A percentile compares a stretch with the other conserved stretches of the same genome.
These are phyloP conservation scores for Dryocosmus kuriphilus DNA, from an alignment of 2,888 invertebrate species.

Conservation along the genomic window DNA sequence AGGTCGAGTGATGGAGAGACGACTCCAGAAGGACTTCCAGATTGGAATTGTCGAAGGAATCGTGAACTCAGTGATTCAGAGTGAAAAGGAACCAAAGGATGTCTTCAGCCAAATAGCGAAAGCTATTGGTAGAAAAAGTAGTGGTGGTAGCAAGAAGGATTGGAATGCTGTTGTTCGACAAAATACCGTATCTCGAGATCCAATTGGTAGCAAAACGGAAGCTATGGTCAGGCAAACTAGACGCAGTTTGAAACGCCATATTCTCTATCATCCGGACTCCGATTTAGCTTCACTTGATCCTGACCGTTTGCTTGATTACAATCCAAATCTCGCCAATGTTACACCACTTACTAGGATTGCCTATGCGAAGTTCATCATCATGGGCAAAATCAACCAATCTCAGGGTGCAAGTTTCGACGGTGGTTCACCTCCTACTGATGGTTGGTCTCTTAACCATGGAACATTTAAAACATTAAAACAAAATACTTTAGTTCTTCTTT, in stretches of 20 bases:
- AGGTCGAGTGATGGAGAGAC: constrained; percentile 91
- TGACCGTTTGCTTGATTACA: constrained; percentile 87
- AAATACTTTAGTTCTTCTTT: too few species aligned
- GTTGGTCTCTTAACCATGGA: constrained; percentile 17
- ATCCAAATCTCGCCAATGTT: constrained; percentile 87
- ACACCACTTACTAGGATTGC: constrained; percentile 90
- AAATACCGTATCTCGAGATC: constrained; percentile 85
- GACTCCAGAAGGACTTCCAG: constrained; percentile 93
- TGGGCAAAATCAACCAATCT: constrained; percentile 78
- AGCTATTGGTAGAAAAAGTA: constrained; percentile 84
- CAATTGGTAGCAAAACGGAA: constrained; percentile 88
- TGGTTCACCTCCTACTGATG: neutral
- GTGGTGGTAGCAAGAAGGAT: constrained; percentile 83
- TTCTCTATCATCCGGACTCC: constrained; percentile 83
- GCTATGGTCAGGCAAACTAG: constrained; percentile 83
- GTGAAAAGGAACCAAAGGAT: constrained; percentile 85
- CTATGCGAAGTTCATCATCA: constrained; percentile 94
- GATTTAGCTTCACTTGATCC: constrained; percentile 85
- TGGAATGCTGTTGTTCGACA: constrained; percentile 91
- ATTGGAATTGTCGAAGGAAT: constrained; percentile 90
- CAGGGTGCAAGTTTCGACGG: constrained; percentile 28
- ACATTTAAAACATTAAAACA: neutral
- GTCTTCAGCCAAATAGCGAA: constrained; percentile 91
- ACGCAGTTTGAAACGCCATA: constrained; percentile 86
- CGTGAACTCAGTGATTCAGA: constrained; percentile 85